Evolutionary conservation across 2,888 invertebrate species (phyloP), one percentile per base, ranked within the genome.

Genomic region (Psylliodes chrysocephalus): DNA sequence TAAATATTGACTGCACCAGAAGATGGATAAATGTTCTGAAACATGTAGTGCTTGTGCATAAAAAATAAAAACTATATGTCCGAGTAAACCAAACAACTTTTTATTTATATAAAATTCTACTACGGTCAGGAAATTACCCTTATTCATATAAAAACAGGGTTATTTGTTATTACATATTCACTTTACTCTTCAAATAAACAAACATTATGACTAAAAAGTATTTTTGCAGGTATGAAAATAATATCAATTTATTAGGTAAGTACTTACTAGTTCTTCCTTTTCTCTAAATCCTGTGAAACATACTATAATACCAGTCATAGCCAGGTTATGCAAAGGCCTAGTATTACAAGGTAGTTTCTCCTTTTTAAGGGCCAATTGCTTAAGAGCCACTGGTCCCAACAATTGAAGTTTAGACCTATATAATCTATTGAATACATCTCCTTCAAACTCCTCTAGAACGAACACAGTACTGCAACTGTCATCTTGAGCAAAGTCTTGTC

Each of bases 231-330:
- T 22, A 22, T 22, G 22, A 22, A 22, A 22, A 22, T 22, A 22
- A 22, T 4, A 22, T 4, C 3, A 22, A 22, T 22, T 14, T 19
- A 44, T 44, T 46, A 12, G n/a, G 2, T 46, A 46, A 4, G n/a
- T n/a, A 84, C 88, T 88, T 82, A 96, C 96, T 87, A 96, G 85
- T 85, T 95, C 93, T 82, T 93, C 92, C 81, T 93, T 93, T 81
- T 91, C 91, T 74, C 94, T 87, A 83, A 96, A 95, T 64, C 96
- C 96, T 64, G 95, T 95, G 84, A 96, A 95, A 83, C 95, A 95
- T 73, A 95, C 90, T 77, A 94, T 90, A 55, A 93, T 89, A 69
- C 94, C 93, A 75, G 89, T 88, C 95, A 97, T 96, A 63, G 94
- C 89, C 77, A 91, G 88, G 82, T 92, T 94, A 84, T 91, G 96